phyloP scores from a whole-genome alignment of 2,113 vertebrate genomes.

The Podarcis cretensis region DNA sequence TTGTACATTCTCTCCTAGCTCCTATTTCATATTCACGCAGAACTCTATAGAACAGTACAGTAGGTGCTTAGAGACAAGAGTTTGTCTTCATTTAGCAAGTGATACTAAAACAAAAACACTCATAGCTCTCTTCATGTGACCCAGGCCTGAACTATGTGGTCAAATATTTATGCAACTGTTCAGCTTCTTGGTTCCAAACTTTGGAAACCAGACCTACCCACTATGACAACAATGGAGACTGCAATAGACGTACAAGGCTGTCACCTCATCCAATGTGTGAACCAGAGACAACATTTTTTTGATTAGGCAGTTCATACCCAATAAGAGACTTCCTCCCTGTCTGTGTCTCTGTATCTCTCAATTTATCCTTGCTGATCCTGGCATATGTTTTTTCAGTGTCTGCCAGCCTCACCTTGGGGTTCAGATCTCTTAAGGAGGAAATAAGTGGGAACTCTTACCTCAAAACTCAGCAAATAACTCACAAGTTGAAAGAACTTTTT shows the following conservation, averaged over 20 bases:
- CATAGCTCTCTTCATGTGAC: neutral
- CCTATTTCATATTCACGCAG: neutral
- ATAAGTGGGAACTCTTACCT: neutral
- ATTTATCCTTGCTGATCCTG: no score
- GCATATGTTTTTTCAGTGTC: no score
- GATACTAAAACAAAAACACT: neutral
- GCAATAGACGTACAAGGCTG: no score
- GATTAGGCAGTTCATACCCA: no score
- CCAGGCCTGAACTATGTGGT: neutral
- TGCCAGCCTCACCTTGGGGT: no score
- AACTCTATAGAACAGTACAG: neutral
- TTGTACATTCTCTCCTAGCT: neutral
- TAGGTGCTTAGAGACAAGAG: neutral
- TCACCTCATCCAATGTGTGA: no score
- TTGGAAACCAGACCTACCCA: neutral
- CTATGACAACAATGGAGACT: no score
- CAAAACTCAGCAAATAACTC: neutral
- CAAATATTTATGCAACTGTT: neutral
- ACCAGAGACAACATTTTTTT: no score
- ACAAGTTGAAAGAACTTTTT: neutral
- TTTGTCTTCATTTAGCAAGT: neutral
- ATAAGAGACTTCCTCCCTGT: no score
- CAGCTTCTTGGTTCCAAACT: neutral
- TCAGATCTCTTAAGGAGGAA: neutral
- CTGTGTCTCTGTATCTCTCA: no score